Evolutionary conservation across 2,113 vertebrate species (phyloP), one percentile per base, ranked within the genome.

Genomic region (Nothobranchius kuhntae): DNA sequence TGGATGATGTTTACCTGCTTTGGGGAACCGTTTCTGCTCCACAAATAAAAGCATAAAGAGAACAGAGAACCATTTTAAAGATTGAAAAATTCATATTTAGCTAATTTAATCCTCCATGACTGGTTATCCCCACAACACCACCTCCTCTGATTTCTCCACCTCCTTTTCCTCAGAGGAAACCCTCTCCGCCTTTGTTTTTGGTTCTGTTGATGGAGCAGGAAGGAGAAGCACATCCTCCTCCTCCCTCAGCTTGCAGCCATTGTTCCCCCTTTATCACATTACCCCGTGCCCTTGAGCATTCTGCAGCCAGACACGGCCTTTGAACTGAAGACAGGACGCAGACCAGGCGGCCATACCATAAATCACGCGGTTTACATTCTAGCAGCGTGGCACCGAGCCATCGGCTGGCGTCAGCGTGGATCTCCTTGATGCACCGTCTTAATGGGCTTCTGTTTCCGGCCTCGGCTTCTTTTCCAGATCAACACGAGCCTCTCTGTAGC

Each of bases 261-360:
- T 78, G 67, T 64, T 83, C 69, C 52, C 63, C 82, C 74, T 85
- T 90, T 86, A 91, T 89, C 78, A 87, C 77, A 89, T 88, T 87
- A 91, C 82, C 73, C 68, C 24, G 21, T 74, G 83, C 83, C 85
- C 86, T 88, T 87, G 85, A 88, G 85, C 72, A 62, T 82, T 69
- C 79, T 67, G 30, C 38, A 82, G 66, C 73, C 83, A 82, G 65
- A 78, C 76, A 77, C 68, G 77, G 74, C 85, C 82, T 89, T 86
- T 90, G 84, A 86, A 89, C 84, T 68, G 55, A 70, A 54, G 24
- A 68, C 60, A 40, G 68, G 73, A 72, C 80, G 71, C 78, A 80
- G 68, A 71, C 74, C 74, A 62, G 26, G 65, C 21, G 2, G 17
- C 72, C 47, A 68, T 73, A 77, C 67, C 52, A 85, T 80, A 83